These are phyloP conservation scores for Cyprinus carpio DNA, from an alignment of 2,113 vertebrate genomes.

Conservation along the genomic window DNA sequence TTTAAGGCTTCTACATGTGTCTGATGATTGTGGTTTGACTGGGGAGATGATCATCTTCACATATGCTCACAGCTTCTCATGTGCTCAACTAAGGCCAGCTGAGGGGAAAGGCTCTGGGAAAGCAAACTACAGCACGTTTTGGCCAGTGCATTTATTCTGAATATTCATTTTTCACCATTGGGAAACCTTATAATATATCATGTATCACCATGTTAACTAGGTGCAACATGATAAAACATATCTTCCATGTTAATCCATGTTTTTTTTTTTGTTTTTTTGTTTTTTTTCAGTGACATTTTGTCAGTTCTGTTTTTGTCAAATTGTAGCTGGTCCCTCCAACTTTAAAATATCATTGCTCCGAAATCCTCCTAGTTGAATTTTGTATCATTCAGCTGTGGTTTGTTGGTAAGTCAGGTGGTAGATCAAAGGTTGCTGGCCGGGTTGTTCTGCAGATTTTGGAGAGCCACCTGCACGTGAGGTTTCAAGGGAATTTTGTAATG, in stretches of 20 bases:
- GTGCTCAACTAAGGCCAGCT: conserved; percentile 29
- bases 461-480: background rate
- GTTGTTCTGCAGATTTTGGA: background rate
- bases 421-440: conserved; percentile 7
- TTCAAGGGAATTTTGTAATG: conserved; percentile 33
- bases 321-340: background rate
- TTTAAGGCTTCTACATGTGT: conserved; percentile 73
- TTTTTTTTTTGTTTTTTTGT: background rate
- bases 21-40: conserved; percentile 71
- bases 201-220: background rate
- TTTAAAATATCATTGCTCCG: background rate
- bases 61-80: conserved; percentile 47
- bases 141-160: background rate
- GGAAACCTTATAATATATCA: background rate
- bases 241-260: background rate
- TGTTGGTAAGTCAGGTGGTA: conserved; percentile 5
- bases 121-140: background rate
- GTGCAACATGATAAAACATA: background rate
- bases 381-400: background rate
- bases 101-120: background rate
- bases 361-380: background rate
- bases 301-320: background rate
- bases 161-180: conserved; percentile 3
- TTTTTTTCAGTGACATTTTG: background rate
- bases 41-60: conserved; percentile 53